Evolutionary conservation across 2,113 vertebrate genomes (phyloP).

Genomic region (Chlamydotis undulata): DNA sequence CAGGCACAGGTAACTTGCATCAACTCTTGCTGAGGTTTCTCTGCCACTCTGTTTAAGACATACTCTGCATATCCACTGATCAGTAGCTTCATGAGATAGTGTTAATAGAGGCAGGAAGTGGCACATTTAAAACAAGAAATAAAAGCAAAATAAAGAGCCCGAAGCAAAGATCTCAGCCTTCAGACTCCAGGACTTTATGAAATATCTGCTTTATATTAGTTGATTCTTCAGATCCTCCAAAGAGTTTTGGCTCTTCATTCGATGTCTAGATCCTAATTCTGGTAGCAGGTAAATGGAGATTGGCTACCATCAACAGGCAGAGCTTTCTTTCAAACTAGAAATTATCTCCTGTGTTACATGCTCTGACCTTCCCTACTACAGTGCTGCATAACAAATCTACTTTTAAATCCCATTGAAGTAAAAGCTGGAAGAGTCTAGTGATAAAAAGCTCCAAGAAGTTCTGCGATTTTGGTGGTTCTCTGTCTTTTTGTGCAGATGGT

Average conservation of each 20-base stretch:
- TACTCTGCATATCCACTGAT: neutral
- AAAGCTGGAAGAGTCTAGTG: neutral
- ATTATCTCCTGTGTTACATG: neutral
- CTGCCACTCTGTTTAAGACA: rapidly evolving
- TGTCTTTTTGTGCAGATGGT: neutral
- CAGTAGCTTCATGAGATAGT: neutral
- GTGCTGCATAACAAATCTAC: neutral
- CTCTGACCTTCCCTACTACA: neutral
- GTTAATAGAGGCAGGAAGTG: neutral
- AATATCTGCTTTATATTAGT: neutral
- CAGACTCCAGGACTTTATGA: neutral
- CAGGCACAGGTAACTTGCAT: neutral
- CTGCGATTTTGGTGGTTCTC: neutral
- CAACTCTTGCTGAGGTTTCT: neutral
- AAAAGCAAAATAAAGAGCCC: neutral
- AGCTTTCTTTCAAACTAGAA: neutral
- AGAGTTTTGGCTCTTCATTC: neutral
- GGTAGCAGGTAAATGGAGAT: neutral
- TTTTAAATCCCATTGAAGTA: neutral
- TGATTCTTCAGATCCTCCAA: neutral
- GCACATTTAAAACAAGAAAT: neutral
- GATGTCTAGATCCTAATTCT: neutral
- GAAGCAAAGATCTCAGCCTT: neutral
- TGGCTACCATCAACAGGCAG: neutral
- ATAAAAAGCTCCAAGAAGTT: neutral